These are phyloP conservation scores for Natator depressus DNA, from an alignment of 2,113 vertebrate genomes.

Conservation along the genomic window DNA sequence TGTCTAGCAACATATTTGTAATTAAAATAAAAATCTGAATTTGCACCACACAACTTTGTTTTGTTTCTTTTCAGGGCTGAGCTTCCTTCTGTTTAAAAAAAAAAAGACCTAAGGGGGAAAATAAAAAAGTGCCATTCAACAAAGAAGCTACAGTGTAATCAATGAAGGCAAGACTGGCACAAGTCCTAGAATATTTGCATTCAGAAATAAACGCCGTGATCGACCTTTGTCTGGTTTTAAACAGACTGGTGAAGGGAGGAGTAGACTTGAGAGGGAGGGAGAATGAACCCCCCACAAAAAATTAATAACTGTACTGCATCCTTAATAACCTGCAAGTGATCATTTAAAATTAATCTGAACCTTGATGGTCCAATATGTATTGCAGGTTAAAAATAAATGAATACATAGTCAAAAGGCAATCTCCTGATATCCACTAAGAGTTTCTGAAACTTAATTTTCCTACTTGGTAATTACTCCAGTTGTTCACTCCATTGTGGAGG, in stretches of 20 bases:
- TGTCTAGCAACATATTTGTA: background rate
- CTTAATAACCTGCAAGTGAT: conserved; percentile 13
- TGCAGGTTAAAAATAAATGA: background rate
- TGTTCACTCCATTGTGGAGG: background rate
- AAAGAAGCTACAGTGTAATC: conserved; percentile 60
- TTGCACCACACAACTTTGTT: conserved; percentile 31
- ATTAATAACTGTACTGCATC: background rate
- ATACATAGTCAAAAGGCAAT: background rate
- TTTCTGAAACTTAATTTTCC: conserved; percentile 55
- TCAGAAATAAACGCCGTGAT: conserved; percentile 72
- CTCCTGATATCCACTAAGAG: background rate
- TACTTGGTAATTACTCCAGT: background rate
- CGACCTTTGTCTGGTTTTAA: conserved; percentile 66
- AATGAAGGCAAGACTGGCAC: conserved; percentile 70
- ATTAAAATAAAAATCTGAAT: conserved; percentile 50
- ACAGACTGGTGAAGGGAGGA: conserved; percentile 59
- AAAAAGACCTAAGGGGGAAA: background rate
- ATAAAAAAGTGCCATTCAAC: conserved; percentile 21
- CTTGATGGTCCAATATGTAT: no score
- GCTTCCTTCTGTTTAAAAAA: background rate
- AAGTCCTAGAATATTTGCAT: conserved; percentile 73
- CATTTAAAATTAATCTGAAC: background rate
- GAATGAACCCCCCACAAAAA: conserved; percentile 26
- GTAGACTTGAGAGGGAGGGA: conserved; percentile 24
- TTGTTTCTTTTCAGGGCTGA: background rate